A percentile compares a stretch with the other conserved stretches of the same genome.
Conservation (phyloP, 1,140 invertebrate genomes). For the Calosoma granatense region DNA sequence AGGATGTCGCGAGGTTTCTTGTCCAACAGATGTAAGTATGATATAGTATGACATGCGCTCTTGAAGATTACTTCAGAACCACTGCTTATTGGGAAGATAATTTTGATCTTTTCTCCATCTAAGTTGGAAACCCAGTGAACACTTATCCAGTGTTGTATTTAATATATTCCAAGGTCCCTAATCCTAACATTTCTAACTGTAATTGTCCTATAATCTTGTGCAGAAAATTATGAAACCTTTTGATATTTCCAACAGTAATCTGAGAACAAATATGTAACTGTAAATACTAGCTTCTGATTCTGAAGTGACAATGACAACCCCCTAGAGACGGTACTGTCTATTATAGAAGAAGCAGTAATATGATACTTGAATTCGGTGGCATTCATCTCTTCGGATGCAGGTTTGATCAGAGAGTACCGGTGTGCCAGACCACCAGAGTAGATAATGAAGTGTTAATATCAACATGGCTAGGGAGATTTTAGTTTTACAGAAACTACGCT, state of each 20-base stretch:
- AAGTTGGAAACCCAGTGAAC: too few relatives aligned
- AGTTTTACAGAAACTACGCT: neutral
- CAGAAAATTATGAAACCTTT: too few relatives aligned
- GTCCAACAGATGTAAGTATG: neutral
- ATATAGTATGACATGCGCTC: neutral
- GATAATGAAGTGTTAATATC: neutral
- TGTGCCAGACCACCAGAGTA: neutral
- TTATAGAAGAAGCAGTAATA: too few relatives aligned
- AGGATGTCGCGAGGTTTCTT: neutral
- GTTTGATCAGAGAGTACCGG: neutral
- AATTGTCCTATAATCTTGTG: too few relatives aligned
- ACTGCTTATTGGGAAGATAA: neutral
- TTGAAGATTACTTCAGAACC: neutral
- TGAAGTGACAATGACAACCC: too few relatives aligned
- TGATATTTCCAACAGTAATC: too few relatives aligned
- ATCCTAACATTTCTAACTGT: too few relatives aligned
- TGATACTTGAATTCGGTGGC: neutral
- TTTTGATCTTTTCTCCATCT: neutral
- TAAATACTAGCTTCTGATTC: too few relatives aligned
- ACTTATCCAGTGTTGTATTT: too few relatives aligned
- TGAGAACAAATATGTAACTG: too few relatives aligned
- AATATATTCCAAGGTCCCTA: too few relatives aligned
- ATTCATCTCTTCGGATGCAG: neutral
- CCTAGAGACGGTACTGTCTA: too few relatives aligned
- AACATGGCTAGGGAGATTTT: neutral